Percentiles rank a stretch among this genome's conserved stretches.
Conservation (phyloP, 1,140 invertebrate genomes). For the Euglossa dilemma region DNA sequence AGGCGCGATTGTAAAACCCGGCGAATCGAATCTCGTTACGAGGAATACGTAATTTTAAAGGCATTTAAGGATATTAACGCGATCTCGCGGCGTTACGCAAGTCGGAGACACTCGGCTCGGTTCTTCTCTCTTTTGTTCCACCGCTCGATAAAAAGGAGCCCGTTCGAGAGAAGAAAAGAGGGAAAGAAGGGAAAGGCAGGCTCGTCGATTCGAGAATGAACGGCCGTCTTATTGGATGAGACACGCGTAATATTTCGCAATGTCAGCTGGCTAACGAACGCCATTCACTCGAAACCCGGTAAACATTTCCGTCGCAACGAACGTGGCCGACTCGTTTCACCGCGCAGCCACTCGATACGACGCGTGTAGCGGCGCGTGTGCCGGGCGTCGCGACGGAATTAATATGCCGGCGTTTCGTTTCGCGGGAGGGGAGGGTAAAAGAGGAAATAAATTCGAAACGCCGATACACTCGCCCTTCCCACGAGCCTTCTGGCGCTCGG, state of each 20-base stretch:
- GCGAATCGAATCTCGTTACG: neutral
- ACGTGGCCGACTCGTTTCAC: slow-evolving; percentile 22
- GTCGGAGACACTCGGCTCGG: neutral
- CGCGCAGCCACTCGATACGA: slow-evolving; percentile 17
- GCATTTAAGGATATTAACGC: neutral
- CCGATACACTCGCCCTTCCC: neutral
- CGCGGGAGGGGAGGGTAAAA: slow-evolving; percentile 37
- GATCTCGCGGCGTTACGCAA: neutral
- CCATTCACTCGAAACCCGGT: slow-evolving; percentile 57
- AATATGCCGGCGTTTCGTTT: slow-evolving; percentile 41
- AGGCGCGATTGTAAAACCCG: neutral
- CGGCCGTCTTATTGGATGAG: slow-evolving; percentile 18
- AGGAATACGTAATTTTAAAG: neutral
- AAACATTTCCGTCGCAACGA: slow-evolving; percentile 41
- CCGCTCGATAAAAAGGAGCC: neutral
- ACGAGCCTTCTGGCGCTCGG: neutral
- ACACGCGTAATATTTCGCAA: slow-evolving; percentile 61
- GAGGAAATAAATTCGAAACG: slow-evolving; percentile 31
- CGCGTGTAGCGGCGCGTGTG: slow-evolving; percentile 29
- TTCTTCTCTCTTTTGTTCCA: neutral
- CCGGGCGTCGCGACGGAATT: slow-evolving; percentile 40
- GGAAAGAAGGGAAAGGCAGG: neutral
- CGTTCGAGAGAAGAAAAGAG: no score
- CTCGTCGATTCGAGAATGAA: slow-evolving; percentile 28
- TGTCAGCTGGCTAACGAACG: slow-evolving; percentile 64